Percentiles rank a stretch among this genome's conserved stretches.
Evolutionary conservation across 2,113 vertebrate genomes (phyloP).

Genomic region (Eolophus roseicapilla): DNA sequence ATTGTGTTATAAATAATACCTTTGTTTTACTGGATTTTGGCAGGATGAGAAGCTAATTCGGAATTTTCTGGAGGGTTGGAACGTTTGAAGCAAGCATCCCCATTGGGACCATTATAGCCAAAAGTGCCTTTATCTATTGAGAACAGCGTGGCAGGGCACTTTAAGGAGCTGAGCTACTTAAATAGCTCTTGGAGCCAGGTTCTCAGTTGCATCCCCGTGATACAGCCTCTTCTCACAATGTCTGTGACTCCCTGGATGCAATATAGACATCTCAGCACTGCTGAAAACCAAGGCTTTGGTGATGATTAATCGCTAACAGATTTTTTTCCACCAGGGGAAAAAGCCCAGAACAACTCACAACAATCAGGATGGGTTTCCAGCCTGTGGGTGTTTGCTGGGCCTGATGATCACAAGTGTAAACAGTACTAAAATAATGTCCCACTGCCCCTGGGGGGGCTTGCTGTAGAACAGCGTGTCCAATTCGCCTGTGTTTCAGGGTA

Average conservation of each 20-base stretch:
- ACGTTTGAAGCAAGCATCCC: neutral
- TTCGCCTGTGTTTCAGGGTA: conserved; percentile 27
- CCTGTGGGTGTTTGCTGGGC: conserved; percentile 73
- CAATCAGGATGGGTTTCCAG: conserved; percentile 69
- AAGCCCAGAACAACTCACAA: conserved; percentile 59
- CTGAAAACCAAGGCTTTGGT: conserved; percentile 65
- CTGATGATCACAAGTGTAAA: conserved; percentile 71
- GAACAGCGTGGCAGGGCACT: neutral
- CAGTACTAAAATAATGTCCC: conserved; percentile 74
- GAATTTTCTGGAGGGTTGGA: neutral
- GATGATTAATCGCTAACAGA: conserved; percentile 74
- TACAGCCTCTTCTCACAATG: neutral
- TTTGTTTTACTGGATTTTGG: conserved; percentile 8
- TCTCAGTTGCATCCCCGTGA: neutral
- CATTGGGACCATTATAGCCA: neutral
- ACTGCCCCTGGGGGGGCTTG: conserved; percentile 15
- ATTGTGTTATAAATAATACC: neutral
- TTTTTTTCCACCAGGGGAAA: conserved; percentile 70
- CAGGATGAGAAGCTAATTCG: neutral
- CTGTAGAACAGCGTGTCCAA: neutral
- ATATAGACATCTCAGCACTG: conserved; percentile 17
- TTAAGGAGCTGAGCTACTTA: neutral
- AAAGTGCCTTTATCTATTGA: neutral
- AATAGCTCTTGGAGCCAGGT: neutral
- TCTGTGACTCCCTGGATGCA: neutral